Evolutionary conservation across 2,888 invertebrate genomes (phyloP), one percentile per base, ranked within the genome.

Genomic region (Mesorhabditis spiculigera): DNA sequence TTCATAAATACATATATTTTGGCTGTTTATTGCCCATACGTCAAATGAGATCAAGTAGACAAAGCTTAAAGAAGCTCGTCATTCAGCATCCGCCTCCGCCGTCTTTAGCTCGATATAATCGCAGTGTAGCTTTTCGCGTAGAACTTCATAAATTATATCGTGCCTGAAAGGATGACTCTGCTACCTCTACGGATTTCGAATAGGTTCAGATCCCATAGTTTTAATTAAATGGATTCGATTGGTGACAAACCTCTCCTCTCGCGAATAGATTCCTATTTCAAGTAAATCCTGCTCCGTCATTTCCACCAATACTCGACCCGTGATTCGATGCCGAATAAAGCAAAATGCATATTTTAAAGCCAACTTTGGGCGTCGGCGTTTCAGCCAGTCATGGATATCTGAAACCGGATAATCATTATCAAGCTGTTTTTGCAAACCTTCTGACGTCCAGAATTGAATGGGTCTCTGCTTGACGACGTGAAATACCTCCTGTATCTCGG

Each of bases 281-380:
- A 63, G 62, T 2, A 81, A 68, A 74, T 81, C 80, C 5, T 69
- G 71, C 68, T 81, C 79, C 0, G 73, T 74, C 63, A 81, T 77
- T 6, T 81, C 80, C 64, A 81, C 76, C 4, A 81, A 73, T 13
- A 81, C 79, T 41, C 79, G 68, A 79, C 80, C 80, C 44, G 77
- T 76, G 42, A 81, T 71, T 67, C 76, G 76, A 67, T 81, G 80
- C 6, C 78, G 65, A n/a, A 79, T 50, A 68, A 81, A 79, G 63
- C 73, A 75, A 16, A 75, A 75, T 4, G 79, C 75, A 70, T 81
- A 81, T 71, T 81, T 81, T 63, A 81, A 68, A 5, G 80, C 80
- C 63, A 81, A 68, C 67, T 78, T 79, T 4, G 80, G 80, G 8
- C 77, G 68, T 44, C 77, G 72, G 42, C 74, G 70, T 44, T 78